These are phyloP conservation scores for Megaceryle alcyon DNA, from an alignment of 2,797 vertebrate genomes.

Conservation along the genomic window DNA sequence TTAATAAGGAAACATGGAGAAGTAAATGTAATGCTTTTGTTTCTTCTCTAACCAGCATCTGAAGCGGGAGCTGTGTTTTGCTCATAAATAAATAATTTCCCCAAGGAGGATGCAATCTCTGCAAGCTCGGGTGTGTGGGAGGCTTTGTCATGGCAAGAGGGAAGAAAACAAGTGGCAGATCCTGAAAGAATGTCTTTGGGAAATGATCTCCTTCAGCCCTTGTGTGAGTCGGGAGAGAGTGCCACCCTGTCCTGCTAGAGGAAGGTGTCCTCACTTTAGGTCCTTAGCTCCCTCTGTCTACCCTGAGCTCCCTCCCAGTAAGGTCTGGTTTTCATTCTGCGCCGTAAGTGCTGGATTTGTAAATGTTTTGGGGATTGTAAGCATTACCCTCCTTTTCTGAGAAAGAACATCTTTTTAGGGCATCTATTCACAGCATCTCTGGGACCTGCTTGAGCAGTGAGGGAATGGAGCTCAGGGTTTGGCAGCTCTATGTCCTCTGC, in stretches of 20 bases:
- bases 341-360: background rate
- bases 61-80: background rate
- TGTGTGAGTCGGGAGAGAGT: fast-evolving
- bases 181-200: background rate
- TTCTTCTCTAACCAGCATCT: background rate
- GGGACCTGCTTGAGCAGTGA: background rate
- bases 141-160: background rate
- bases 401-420: background rate
- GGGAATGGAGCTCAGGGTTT: background rate
- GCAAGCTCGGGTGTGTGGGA: background rate
- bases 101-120: background rate
- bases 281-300: background rate
- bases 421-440: background rate
- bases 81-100: background rate
- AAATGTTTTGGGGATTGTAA: background rate
- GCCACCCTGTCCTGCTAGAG: background rate
- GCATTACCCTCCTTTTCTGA: background rate
- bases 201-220: fast-evolving
- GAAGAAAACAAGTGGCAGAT: background rate
- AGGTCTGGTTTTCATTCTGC: background rate
- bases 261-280: background rate
- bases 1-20: background rate
- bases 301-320: background rate
- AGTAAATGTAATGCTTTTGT: background rate
- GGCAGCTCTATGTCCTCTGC: background rate